phyloP scores from a whole-genome alignment of 2,888 invertebrate species.

The Ethmia dodecea region DNA sequence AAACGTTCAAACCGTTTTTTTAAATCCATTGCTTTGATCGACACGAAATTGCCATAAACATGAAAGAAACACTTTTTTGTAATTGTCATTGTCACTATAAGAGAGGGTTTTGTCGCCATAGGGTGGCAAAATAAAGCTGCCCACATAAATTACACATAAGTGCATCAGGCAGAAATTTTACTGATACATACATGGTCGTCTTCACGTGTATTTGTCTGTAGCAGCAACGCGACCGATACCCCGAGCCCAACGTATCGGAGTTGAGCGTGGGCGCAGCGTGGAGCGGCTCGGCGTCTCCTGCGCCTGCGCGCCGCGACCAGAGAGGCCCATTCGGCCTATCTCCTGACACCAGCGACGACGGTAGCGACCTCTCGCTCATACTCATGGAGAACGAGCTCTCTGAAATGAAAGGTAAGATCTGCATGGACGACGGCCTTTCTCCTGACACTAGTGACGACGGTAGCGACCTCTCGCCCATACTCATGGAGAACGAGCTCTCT shows the following conservation, averaged over 20 bases:
- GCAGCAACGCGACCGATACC: slow-evolving; percentile 65
- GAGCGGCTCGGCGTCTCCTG: slow-evolving; percentile 55
- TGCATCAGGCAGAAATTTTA: no score
- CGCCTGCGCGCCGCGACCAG: slow-evolving; percentile 73
- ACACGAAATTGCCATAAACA: no score
- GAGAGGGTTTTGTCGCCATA: no score
- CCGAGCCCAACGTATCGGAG: slow-evolving; percentile 71
- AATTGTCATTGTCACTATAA: no score
- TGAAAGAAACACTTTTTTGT: no score
- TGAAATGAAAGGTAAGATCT: slow-evolving; percentile 56
- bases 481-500: slow-evolving; percentile 27
- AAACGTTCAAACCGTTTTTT: no score
- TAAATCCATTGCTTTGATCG: no score
- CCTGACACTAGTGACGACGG: slow-evolving; percentile 94
- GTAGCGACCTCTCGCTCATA: slow-evolving; percentile 82
- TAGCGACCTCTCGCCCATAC: slow-evolving; percentile 85
- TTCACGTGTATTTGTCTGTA: no score
- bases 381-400: slow-evolving; percentile 15
- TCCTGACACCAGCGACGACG: slow-evolving; percentile 92
- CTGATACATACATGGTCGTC: no score
- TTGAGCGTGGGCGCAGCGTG: slow-evolving; percentile 57
- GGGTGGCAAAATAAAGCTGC: no score
- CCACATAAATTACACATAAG: no score
- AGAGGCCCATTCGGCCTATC: slow-evolving; percentile 80
- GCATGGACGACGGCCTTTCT: no score